Conservation (phyloP, 2,113 vertebrate species). For the Merops nubicus region DNA sequence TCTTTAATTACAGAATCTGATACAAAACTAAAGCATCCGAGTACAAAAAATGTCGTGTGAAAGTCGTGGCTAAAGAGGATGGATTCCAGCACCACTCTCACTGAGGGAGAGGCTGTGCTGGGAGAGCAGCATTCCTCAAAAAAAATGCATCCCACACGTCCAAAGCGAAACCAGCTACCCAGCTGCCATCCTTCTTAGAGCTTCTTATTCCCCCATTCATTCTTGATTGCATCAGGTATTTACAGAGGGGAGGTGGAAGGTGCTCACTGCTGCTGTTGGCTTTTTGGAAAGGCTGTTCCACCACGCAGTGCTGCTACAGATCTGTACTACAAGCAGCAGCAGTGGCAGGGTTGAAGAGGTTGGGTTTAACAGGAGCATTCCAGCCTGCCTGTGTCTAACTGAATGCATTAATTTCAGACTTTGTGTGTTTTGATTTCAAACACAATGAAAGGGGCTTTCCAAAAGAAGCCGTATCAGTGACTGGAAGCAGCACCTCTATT, state of each 20-base stretch:
- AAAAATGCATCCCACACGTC: background rate
- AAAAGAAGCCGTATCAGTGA: conserved; percentile 12
- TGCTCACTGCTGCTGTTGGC: background rate
- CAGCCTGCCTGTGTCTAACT: background rate
- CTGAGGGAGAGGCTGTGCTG: background rate
- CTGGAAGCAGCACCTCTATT: background rate
- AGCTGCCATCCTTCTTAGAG: background rate
- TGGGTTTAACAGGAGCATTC: background rate
- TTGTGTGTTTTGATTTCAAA: conserved; percentile 14
- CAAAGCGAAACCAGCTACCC: background rate
- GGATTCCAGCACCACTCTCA: background rate
- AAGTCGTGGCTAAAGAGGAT: background rate
- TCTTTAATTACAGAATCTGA: no score
- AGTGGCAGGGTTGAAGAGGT: background rate
- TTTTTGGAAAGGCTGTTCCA: background rate
- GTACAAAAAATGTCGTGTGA: background rate
- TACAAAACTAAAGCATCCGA: background rate
- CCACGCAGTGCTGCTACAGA: background rate
- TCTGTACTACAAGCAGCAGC: background rate
- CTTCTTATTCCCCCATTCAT: background rate
- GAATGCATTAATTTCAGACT: background rate
- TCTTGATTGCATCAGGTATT: background rate
- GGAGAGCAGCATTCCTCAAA: background rate
- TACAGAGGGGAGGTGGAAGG: background rate
- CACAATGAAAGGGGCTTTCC: conserved; percentile 48